Base-by-base conservation (phyloP, 1,140 invertebrate genomes). In the Mylabris phalerata region DNA sequence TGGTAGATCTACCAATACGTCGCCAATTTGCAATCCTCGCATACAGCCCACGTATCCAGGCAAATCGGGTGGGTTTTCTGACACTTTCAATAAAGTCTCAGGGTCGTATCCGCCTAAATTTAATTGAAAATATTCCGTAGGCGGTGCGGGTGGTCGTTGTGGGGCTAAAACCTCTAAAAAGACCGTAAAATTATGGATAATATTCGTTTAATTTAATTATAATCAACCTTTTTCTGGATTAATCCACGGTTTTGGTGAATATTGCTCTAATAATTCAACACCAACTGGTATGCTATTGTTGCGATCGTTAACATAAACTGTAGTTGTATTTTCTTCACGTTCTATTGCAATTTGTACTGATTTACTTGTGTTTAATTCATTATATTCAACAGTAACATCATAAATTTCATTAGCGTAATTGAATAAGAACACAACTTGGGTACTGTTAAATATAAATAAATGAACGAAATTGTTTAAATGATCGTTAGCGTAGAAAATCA, bases 391-490 rank as follows among this genome's bases (percentile, higher is more conserved):
- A 10, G 84, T 85, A 49, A 92, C 81, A 68, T 91, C 86, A 46
- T 90, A 81, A 49, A 94, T 90, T 71, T 87, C 84, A 68, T 88
- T 83, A 50, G 82, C 84, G 54, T 86, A 81, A 72, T 95, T 95
- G 69, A 92, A 94, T 2, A 92, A 78, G 67, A 92, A 93, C 0
- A 91, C 83, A 4, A 94, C 82, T 79, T 63, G 60, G 64, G 77
- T 84, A 1, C 85, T 85, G 57, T 88, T 84, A 54, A 85, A 83
- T 32, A 95, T 85, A 73, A 92, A 92, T 6, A 96, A 72, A 73
- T 95, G 92, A 42, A 94, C 85, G 73, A 97, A 96, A 73, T 97
- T 97, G 65, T 95, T 95, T 41, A 93, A 77, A 74, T 95, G 88
- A 76, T 96, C 93, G 71, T 95, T 93, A 4, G 91, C 90, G 67